A percentile compares a stretch with the other conserved stretches of the same genome.
phyloP scores from a whole-genome alignment of 1,140 invertebrate species.

The Anastrepha obliqua region DNA sequence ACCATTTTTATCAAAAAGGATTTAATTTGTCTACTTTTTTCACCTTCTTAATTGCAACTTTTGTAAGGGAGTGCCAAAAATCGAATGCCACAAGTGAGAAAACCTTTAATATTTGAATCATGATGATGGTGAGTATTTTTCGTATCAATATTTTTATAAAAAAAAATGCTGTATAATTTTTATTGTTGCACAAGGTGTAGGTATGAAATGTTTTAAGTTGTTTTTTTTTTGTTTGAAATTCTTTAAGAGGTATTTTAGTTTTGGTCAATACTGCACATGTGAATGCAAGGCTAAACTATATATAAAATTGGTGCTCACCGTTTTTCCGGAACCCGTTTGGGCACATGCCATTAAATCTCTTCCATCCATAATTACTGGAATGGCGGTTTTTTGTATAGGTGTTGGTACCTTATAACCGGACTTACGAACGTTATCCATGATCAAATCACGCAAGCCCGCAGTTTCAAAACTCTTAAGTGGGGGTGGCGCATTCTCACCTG shows the following conservation, averaged over 20 bases:
- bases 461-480: conserved; percentile 83
- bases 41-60: too few relatives aligned
- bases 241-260: background rate
- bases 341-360: conserved; percentile 97
- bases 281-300: conserved; percentile 21
- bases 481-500: conserved; percentile 74
- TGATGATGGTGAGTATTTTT: too few relatives aligned
- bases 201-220: too few relatives aligned
- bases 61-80: too few relatives aligned
- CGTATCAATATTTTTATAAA: too few relatives aligned
- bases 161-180: too few relatives aligned
- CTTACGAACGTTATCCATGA: conserved; percentile 87
- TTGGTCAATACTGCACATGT: background rate
- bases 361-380: conserved; percentile 86
- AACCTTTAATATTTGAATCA: too few relatives aligned
- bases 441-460: conserved; percentile 79
- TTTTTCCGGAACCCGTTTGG: conserved; percentile 98
- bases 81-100: too few relatives aligned
- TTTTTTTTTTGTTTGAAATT: background rate
- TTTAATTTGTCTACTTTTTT: too few relatives aligned
- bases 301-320: conserved; percentile 66
- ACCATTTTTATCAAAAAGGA: too few relatives aligned
- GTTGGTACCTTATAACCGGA: conserved; percentile 91
- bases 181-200: too few relatives aligned
- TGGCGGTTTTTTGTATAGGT: conserved; percentile 93